phyloP scores from a whole-genome alignment of 2,113 vertebrate genomes.

The Macroglossus sobrinus region DNA sequence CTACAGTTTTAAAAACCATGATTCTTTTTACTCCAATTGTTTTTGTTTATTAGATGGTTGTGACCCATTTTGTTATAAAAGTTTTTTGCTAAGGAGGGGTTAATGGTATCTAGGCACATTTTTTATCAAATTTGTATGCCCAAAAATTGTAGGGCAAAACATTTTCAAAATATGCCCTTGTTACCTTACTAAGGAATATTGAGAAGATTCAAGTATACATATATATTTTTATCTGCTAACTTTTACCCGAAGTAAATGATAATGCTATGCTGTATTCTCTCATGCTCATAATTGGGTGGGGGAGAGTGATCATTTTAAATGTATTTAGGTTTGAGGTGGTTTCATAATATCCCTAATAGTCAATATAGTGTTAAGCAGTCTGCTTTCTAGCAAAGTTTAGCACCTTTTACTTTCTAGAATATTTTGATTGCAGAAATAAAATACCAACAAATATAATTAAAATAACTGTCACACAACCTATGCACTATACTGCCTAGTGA shows the following conservation, averaged over 20 bases:
- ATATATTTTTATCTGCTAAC: background rate
- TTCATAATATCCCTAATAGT: background rate
- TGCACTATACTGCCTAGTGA: background rate
- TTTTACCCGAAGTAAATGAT: conserved; percentile 32
- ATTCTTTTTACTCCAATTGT: background rate
- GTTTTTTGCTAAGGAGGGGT: background rate
- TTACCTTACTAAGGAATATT: background rate
- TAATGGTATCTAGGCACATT: background rate
- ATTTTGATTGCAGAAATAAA: conserved; percentile 21
- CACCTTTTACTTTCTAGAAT: conserved; percentile 19
- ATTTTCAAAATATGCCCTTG: conserved; percentile 11
- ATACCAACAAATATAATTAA: conserved; percentile 9
- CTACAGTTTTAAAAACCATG: background rate
- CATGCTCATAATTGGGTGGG: background rate
- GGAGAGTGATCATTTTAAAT: background rate
- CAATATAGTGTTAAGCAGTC: background rate
- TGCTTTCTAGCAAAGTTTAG: background rate
- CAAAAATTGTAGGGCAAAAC: background rate
- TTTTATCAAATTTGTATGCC: no score
- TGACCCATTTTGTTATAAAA: background rate
- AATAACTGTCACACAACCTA: background rate
- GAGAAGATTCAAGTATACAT: background rate
- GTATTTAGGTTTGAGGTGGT: background rate
- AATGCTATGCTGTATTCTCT: background rate
- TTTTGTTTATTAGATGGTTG: background rate